These are phyloP conservation scores for Phalangium opilio DNA, from an alignment of 2,888 invertebrate species.

Conservation along the genomic window DNA sequence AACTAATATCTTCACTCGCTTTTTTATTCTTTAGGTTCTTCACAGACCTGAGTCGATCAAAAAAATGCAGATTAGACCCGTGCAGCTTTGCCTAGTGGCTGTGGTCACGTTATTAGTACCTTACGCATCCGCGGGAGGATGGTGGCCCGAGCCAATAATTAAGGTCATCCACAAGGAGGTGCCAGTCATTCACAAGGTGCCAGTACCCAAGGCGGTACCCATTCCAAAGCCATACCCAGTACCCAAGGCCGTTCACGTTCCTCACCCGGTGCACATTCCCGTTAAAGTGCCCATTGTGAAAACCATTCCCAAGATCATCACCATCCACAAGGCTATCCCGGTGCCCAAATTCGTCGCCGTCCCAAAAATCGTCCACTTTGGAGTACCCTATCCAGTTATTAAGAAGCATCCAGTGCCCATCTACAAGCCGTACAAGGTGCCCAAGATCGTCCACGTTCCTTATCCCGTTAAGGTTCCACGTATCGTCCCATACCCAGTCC, in stretches of 20 bases:
- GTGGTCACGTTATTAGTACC: too few species aligned
- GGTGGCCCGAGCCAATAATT: constrained; percentile 8
- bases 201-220: constrained; percentile 21
- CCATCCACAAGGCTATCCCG: constrained; percentile 22
- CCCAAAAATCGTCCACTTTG: constrained; percentile 20
- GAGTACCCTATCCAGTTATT: constrained; percentile 22
- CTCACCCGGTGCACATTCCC: constrained; percentile 22
- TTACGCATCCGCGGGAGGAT: too few species aligned
- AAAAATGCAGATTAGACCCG: too few species aligned
- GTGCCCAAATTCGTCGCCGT: constrained; percentile 22
- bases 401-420: constrained; percentile 22
- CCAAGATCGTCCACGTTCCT: constrained; percentile 12
- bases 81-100: too few species aligned
- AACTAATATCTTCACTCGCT: too few species aligned
- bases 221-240: constrained; percentile 22
- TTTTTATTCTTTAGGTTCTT: too few species aligned
- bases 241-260: constrained; percentile 22
- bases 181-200: constrained; percentile 17
- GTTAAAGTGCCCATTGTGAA: constrained; percentile 22
- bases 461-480: constrained; percentile 21
- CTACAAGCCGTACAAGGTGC: constrained; percentile 21
- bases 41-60: too few species aligned
- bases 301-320: constrained; percentile 21
- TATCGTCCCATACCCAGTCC: constrained; percentile 22
- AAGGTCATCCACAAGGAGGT: constrained; percentile 16